phyloP scores from a whole-genome alignment of 2,888 invertebrate genomes.

The Polydesmus complanatus region DNA sequence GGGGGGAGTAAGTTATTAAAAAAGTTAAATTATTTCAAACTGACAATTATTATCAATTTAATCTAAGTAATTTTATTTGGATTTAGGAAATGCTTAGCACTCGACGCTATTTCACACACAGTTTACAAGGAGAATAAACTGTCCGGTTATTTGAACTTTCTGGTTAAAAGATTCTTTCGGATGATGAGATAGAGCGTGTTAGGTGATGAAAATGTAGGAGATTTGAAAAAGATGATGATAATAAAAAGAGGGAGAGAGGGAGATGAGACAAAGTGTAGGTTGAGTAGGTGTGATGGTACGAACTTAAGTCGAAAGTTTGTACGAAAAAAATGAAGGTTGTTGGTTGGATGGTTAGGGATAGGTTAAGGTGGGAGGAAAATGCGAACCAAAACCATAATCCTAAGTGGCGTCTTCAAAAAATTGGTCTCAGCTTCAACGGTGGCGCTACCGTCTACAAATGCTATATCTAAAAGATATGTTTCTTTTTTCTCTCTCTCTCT shows the following conservation, averaged over 20 bases:
- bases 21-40: no score
- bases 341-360: neutral
- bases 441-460: neutral
- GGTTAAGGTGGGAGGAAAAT: neutral
- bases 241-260: neutral
- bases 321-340: neutral
- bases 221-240: neutral
- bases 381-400: slow-evolving; percentile 7
- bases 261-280: slow-evolving; percentile 1
- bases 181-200: no score
- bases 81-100: no score
- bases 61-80: no score
- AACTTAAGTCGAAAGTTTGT: neutral
- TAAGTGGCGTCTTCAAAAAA: slow-evolving; percentile 13
- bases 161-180: no score
- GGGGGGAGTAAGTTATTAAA: no score
- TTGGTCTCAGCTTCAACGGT: neutral
- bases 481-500: neutral
- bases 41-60: no score
- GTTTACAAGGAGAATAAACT: no score
- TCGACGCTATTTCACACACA: no score
- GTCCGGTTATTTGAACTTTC: no score
- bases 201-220: neutral
- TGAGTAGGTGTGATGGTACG: neutral
- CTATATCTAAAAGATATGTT: neutral